These are phyloP conservation scores for Varanus salvator DNA, from an alignment of 2,113 vertebrate species.

Conservation along the genomic window DNA sequence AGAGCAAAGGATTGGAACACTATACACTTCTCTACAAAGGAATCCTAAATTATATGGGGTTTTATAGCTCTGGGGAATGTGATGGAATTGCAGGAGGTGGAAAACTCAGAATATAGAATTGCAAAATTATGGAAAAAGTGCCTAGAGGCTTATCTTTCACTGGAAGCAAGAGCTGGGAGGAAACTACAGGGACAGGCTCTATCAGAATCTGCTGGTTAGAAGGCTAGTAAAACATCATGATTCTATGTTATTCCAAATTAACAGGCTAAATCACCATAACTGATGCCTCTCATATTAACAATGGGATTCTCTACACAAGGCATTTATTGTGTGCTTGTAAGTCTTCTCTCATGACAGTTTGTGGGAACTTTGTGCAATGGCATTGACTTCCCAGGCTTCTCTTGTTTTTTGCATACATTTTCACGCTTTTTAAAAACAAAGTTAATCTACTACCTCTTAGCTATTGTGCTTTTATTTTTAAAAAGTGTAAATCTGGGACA, in stretches of 20 bases:
- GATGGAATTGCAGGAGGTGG: background rate
- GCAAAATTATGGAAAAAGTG: background rate
- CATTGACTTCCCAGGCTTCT: no score
- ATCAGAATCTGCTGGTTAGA: background rate
- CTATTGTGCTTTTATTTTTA: no score
- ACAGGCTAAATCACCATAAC: background rate
- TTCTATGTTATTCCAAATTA: background rate
- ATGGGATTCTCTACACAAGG: no score
- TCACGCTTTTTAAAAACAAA: no score
- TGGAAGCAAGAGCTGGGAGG: background rate
- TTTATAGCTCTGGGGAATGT: background rate
- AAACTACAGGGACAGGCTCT: background rate
- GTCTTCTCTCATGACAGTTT: no score
- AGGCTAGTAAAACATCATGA: no score
- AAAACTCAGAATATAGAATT: background rate
- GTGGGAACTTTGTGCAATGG: no score
- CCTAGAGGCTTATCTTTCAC: background rate
- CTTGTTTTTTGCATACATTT: no score
- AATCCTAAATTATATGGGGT: background rate
- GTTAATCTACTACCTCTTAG: no score
- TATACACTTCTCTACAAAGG: no score
- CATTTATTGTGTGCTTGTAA: no score
- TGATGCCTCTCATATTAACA: background rate
- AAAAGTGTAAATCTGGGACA: no score
- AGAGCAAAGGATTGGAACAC: background rate